Base-by-base conservation (phyloP, 2,888 invertebrate genomes). In the Mellilla xanthometata region DNA sequence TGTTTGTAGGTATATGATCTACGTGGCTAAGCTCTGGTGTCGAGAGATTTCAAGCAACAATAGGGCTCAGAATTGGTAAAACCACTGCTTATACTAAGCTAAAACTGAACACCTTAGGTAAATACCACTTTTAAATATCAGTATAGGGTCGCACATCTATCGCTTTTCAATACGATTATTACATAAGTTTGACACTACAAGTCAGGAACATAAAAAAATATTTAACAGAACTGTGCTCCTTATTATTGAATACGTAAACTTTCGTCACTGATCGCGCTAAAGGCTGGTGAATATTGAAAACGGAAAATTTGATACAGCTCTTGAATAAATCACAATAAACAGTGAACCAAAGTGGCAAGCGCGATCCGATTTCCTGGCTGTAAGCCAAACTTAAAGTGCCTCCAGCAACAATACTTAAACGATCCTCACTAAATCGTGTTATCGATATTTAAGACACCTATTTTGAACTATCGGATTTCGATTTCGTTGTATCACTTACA, bases 281-380 rank as follows among this genome's bases (percentile, higher is more conserved):
- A 19, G 13, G 11, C n/a, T 23, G 10, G 10, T 27, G 42, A 42
- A 46, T 32, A 49, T 36, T 33, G 35, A 15, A 1, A 32, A 22
- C 29, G 15, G 19, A 36, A 15, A 29, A 7, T 11, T 31, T 35
- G 35, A 31, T 26, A 33, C 33, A 34, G 28, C 45, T 15, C 2
- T 33, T 41, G 50, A 49, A 50, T 56, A 52, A 47, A 53, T 42
- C 54, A 54, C 47, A 55, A 47, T 49, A 48, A 50, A 50, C 42
- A 51, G 45, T 36, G 30, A n/a, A 15, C 24, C 15, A 12, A 30
- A 52, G 47, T 49, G 42, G 45, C 31, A 15, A 36, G 24, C 19
- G 35, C 28, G 39, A 6, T 44, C 33, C 33, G 24, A 13, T 49
- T 42, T 31, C 41, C 45, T 56, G 56, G 53, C 53, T 27, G 24